Conservation (phyloP, 2,113 vertebrate genomes). For the Myodes glareolus region DNA sequence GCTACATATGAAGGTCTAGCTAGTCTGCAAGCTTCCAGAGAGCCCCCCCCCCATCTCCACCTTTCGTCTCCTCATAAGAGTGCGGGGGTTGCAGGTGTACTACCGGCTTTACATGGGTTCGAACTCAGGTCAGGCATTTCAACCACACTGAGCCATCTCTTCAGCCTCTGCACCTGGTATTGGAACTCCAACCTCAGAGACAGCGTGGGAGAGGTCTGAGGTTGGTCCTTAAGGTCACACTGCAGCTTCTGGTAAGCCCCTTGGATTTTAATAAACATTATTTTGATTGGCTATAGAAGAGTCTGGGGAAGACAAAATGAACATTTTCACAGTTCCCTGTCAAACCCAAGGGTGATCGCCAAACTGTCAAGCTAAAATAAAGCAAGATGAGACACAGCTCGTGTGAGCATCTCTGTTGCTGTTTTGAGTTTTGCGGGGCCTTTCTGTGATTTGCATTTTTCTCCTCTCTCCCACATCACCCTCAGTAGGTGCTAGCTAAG, state of each 20-base stretch:
- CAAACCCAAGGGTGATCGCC: constrained; percentile 67
- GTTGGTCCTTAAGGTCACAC: background rate
- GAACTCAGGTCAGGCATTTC: background rate
- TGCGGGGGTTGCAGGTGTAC: too few relatives aligned
- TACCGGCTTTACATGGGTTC: background rate
- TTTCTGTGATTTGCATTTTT: background rate
- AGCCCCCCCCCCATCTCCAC: too few relatives aligned
- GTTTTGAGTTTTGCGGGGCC: background rate
- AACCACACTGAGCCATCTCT: background rate
- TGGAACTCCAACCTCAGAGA: background rate
- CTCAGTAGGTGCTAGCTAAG: rapidly evolving
- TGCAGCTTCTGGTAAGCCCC: background rate
- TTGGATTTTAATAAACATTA: constrained; percentile 50
- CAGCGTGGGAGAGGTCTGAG: background rate
- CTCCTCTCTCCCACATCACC: background rate
- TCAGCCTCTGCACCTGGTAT: background rate
- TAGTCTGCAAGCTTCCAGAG: too few relatives aligned
- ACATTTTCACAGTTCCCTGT: constrained; percentile 80
- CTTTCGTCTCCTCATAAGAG: too few relatives aligned
- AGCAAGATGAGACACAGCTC: constrained; percentile 22
- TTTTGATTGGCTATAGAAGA: constrained; percentile 74
- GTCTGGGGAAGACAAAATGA: constrained; percentile 74
- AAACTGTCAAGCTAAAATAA: constrained; percentile 61
- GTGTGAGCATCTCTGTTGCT: background rate
- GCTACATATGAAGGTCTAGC: background rate